A percentile compares a stretch with the other conserved stretches of the same genome.
phyloP scores from a whole-genome alignment of 2,888 invertebrate genomes.

The Oxytorus armatus region DNA sequence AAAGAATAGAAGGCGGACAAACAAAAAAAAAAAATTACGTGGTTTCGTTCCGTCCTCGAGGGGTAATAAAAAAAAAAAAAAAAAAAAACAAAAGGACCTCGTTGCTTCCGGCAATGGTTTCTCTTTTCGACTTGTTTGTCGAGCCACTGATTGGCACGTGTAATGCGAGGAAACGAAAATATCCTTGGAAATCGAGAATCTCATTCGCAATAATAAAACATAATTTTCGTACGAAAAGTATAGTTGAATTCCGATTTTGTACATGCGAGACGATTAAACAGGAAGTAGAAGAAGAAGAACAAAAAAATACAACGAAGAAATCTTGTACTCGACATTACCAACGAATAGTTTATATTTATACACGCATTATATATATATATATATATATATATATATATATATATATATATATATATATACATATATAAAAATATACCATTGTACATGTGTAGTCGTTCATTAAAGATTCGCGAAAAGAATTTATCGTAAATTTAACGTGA shows the following conservation, averaged over 20 bases:
- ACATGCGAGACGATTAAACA: background rate
- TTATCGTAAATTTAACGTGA: too few relatives aligned
- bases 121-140: conserved; percentile 46
- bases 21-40: background rate
- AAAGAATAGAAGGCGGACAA: conserved; percentile 3
- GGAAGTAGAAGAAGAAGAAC: background rate
- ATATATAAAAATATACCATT: too few relatives aligned
- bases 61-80: conserved; percentile 71
- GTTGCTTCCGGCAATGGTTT: conserved; percentile 75
- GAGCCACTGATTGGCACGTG: background rate
- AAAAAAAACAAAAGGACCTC: conserved; percentile 70
- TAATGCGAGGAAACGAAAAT: background rate
- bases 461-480: conserved; percentile 15
- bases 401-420: conserved; percentile 54
- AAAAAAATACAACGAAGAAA: too few relatives aligned
- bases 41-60: conserved; percentile 21
- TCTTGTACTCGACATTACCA: conserved; percentile 11
- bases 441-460: too few relatives aligned
- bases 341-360: conserved; percentile 18
- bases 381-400: conserved; percentile 63
- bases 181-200: background rate
- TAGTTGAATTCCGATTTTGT: conserved; percentile 17
- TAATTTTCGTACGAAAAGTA: conserved; percentile 28
- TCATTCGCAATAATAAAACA: background rate
- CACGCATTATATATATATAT: conserved; percentile 67